A percentile compares a stretch with the other conserved stretches of the same genome.
phyloP scores from a whole-genome alignment of 2,797 vertebrate genomes.

The Sebastolobus alascanus region DNA sequence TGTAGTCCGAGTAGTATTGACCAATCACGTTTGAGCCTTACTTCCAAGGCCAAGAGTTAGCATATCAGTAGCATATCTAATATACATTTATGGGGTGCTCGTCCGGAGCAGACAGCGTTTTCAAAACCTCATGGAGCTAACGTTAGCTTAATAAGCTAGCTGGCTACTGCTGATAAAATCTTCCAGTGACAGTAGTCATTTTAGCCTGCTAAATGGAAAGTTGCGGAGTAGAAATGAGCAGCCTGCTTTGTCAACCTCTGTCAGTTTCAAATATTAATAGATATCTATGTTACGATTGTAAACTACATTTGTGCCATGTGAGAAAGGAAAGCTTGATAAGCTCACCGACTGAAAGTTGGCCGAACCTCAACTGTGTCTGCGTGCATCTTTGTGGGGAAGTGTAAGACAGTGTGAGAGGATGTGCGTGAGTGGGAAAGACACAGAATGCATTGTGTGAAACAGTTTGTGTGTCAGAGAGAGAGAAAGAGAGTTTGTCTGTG shows the following conservation, averaged over 20 bases:
- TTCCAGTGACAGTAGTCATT: background rate
- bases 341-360: conserved; percentile 15
- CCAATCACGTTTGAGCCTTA: background rate
- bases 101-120: background rate
- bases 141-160: background rate
- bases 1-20: accelerated
- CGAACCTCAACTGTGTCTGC: conserved; percentile 7
- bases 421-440: conserved; percentile 49
- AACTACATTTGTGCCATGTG: background rate
- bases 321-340: conserved; percentile 17
- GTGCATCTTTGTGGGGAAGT: conserved; percentile 36
- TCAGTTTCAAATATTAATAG: conserved; percentile 9
- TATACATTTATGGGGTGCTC: background rate
- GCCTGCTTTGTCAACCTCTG: background rate
- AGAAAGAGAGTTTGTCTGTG: conserved; percentile 61
- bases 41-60: background rate
- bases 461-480: conserved; percentile 51
- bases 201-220: background rate
- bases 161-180: background rate
- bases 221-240: background rate
- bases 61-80: background rate
- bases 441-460: conserved; percentile 61
- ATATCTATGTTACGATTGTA: background rate
- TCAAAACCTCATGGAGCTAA: background rate
- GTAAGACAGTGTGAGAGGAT: conserved; percentile 31